These are phyloP conservation scores for Chironomus riparius DNA, from an alignment of 2,888 invertebrate genomes.

Conservation along the genomic window DNA sequence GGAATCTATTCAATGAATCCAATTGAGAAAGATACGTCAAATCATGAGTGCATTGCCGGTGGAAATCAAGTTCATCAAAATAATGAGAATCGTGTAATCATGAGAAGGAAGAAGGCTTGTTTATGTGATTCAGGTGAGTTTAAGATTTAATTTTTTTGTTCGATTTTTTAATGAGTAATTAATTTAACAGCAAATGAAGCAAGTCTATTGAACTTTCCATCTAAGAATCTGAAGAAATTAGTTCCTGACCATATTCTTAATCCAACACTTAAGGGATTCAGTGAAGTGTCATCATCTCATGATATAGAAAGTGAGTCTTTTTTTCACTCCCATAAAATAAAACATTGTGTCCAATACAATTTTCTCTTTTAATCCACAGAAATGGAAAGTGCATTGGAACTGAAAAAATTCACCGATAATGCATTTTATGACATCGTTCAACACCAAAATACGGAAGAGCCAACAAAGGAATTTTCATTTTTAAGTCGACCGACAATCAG, in stretches of 20 bases:
- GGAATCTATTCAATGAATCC: slow-evolving; percentile 10
- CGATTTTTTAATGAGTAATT: slow-evolving; percentile 24
- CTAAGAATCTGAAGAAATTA: slow-evolving; percentile 72
- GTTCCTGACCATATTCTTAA: slow-evolving; percentile 54
- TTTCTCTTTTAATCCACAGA: slow-evolving; percentile 38
- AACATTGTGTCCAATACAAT: slow-evolving; percentile 31
- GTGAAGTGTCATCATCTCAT: slow-evolving; percentile 18
- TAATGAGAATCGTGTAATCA: slow-evolving; percentile 6
- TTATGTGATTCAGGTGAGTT: slow-evolving; percentile 23
- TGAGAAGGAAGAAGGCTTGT: slow-evolving; percentile 15
- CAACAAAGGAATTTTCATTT: slow-evolving; percentile 35
- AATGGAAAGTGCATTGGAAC: slow-evolving; percentile 33
- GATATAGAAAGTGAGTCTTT: slow-evolving; percentile 17
- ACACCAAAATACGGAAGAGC: neutral
- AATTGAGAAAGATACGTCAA: neutral
- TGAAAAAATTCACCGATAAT: slow-evolving; percentile 38
- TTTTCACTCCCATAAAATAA: too few relatives aligned
- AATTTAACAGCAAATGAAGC: slow-evolving; percentile 56
- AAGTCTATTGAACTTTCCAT: slow-evolving; percentile 80
- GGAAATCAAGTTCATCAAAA: slow-evolving; percentile 6
- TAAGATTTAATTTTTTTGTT: neutral
- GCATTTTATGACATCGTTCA: slow-evolving; percentile 47
- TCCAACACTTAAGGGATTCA: slow-evolving; percentile 33
- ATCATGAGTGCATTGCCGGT: slow-evolving; percentile 11
- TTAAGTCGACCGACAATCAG: slow-evolving; percentile 65